A percentile compares a stretch with the other conserved stretches of the same genome.
Evolutionary conservation across 2,888 invertebrate genomes (phyloP).

Genomic region (Eucera pruinosa): DNA sequence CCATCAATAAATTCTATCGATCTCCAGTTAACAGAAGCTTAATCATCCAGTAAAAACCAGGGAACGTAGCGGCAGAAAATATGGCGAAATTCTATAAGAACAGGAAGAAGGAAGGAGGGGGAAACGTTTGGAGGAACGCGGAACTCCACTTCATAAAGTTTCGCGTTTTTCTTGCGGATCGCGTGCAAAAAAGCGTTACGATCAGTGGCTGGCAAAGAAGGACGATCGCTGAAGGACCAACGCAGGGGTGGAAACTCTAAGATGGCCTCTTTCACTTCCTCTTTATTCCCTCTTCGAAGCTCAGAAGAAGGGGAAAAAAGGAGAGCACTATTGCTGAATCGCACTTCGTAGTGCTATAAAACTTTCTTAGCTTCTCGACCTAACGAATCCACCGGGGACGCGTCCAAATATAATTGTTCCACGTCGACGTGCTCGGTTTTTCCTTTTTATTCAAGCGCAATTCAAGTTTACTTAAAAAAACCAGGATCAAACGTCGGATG

Average conservation of each 20-base stretch:
- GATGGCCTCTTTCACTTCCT: background rate
- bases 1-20: too few species aligned
- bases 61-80: background rate
- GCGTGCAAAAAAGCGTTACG: constrained; percentile 46
- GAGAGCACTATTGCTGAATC: constrained; percentile 14
- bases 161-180: constrained; percentile 17
- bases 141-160: constrained; percentile 47
- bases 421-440: background rate
- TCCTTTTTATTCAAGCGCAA: background rate
- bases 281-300: constrained; percentile 15
- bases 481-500: too few species aligned
- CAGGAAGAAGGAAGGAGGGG: background rate
- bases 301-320: background rate
- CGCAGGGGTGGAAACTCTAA: constrained; percentile 8
- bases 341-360: constrained; percentile 46
- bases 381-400: background rate
- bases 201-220: constrained; percentile 2
- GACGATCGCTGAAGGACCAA: constrained; percentile 15
- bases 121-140: constrained; percentile 14
- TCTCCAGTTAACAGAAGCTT: background rate
- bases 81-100: constrained; percentile 3
- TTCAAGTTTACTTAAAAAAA: too few species aligned
- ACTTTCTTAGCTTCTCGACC: constrained; percentile 27
- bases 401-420: constrained; percentile 28
- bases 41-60: background rate